Evolutionary conservation across 1,140 invertebrate species (phyloP).

Genomic region (Goniozus legneri): DNA sequence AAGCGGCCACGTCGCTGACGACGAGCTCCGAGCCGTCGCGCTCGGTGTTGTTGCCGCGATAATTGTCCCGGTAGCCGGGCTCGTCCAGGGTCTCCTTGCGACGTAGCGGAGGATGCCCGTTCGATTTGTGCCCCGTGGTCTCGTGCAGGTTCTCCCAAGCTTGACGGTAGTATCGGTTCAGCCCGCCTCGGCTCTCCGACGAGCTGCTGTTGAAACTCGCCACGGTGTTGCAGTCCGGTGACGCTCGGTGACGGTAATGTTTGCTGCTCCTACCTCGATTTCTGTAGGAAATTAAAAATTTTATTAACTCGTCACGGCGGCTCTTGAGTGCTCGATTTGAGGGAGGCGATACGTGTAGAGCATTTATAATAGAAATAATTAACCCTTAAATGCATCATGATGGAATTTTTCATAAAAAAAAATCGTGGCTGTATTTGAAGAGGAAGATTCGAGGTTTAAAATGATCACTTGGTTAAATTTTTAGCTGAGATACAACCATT

Average conservation of each 20-base stretch:
- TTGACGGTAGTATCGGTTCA: conserved; percentile 83
- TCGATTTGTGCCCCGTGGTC: conserved; percentile 64
- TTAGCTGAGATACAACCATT: no score
- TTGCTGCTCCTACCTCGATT: conserved; percentile 69
- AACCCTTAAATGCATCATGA: no score
- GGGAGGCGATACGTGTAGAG: no score
- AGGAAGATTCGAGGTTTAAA: no score
- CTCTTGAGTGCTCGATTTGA: no score
- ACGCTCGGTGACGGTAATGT: conserved; percentile 80
- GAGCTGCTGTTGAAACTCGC: conserved; percentile 82
- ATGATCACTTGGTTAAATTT: no score
- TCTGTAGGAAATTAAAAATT: no score
- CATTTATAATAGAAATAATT: no score
- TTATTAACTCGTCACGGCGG: no score
- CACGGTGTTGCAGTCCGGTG: conserved; percentile 83
- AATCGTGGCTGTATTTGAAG: no score
- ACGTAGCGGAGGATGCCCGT: conserved; percentile 58
- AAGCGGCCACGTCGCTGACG: conserved; percentile 66
- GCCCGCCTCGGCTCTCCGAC: conserved; percentile 74
- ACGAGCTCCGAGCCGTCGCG: conserved; percentile 79
- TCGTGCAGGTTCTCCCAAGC: conserved; percentile 91
- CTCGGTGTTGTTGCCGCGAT: conserved; percentile 59
- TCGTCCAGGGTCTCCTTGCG: conserved; percentile 72
- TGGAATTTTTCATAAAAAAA: no score
- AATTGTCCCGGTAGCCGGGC: conserved; percentile 56